These are phyloP conservation scores for Staurois parvus DNA, from an alignment of 2,797 vertebrate genomes.

Conservation along the genomic window DNA sequence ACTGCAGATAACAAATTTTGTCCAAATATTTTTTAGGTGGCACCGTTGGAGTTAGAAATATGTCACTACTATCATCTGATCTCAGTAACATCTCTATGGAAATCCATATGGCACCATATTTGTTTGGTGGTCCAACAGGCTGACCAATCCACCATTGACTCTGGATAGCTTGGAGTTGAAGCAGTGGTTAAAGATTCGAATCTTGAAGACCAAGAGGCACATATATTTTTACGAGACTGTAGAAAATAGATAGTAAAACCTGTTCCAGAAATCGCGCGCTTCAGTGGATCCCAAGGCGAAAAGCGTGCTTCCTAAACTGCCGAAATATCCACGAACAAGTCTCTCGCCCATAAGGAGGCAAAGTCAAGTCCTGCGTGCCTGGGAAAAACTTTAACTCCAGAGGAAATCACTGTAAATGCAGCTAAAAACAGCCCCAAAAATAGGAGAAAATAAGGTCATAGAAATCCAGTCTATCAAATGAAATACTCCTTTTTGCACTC, in stretches of 20 bases:
- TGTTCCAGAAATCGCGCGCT: slow-evolving; percentile 55
- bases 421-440: slow-evolving; percentile 35
- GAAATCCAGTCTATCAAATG: slow-evolving; percentile 81
- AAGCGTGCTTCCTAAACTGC: slow-evolving; percentile 61
- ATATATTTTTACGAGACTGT: slow-evolving; percentile 58
- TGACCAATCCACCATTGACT: neutral
- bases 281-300: slow-evolving; percentile 56
- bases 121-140: neutral
- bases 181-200: neutral
- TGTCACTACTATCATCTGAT: neutral
- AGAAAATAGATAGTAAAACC: slow-evolving; percentile 58
- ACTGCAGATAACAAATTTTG: neutral
- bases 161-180: neutral
- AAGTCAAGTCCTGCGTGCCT: slow-evolving; percentile 66
- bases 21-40: neutral
- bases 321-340: slow-evolving; percentile 56
- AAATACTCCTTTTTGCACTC: slow-evolving; percentile 96
- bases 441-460: neutral
- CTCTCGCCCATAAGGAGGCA: slow-evolving; percentile 61
- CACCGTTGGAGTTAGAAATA: neutral
- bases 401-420: slow-evolving; percentile 53
- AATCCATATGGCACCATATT: neutral
- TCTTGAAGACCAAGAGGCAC: slow-evolving; percentile 1
- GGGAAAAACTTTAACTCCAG: slow-evolving; percentile 51
- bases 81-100: neutral